Conservation (phyloP, 2,888 invertebrate genomes). For the Germaria angustata region DNA sequence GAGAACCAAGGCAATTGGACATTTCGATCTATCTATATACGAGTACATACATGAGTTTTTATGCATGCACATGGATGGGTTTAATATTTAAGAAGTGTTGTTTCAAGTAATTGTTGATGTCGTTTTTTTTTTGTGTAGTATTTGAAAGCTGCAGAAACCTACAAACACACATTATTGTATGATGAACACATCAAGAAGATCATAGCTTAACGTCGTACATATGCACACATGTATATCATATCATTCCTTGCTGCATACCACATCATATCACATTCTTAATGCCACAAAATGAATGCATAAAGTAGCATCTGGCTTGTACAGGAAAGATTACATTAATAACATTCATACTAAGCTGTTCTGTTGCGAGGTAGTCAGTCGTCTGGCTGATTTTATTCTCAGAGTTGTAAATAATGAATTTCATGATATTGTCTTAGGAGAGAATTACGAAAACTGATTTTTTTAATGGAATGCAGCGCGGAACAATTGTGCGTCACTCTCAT, state of each 20-base stretch:
- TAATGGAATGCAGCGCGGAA: no score
- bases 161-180: not conserved
- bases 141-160: not conserved
- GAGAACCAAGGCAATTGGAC: slow-evolving; percentile 14
- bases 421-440: not conserved
- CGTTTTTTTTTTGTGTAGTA: not conserved
- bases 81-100: not conserved
- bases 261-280: slow-evolving; percentile 51
- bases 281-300: slow-evolving; percentile 50
- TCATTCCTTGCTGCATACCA: slow-evolving; percentile 17
- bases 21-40: not conserved
- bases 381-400: slow-evolving; percentile 11
- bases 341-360: slow-evolving; percentile 11
- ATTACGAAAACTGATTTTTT: not conserved
- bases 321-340: slow-evolving; percentile 33
- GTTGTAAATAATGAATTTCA: slow-evolving; percentile 2
- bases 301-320: slow-evolving; percentile 55
- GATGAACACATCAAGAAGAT: slow-evolving; percentile 8
- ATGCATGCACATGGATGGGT: not conserved
- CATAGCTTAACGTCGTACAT: not conserved
- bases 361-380: not conserved
- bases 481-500: not conserved
- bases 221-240: slow-evolving; percentile 3
- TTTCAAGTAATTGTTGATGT: slow-evolving; percentile 45
- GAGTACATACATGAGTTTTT: not conserved